Base-by-base conservation (phyloP, 2,113 vertebrate genomes). In the Sapajus apella region DNA sequence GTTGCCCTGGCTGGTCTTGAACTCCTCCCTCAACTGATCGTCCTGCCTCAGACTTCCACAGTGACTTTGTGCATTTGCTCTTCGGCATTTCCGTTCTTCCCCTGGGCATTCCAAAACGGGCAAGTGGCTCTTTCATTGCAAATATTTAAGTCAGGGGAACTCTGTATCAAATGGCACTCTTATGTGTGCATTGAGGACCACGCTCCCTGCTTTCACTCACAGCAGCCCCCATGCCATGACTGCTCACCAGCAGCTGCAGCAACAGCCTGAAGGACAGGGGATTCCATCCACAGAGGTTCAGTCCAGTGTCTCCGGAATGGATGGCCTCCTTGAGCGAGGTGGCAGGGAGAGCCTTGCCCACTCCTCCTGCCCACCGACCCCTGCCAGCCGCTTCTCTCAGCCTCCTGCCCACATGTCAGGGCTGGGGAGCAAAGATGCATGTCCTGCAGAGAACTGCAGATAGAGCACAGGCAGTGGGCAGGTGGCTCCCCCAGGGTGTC, bases 21-120 rank as follows among this genome's bases (percentile, higher is more conserved):
- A 14, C 61, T 30, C 61, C 61, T 64, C 3, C 61, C 25, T 14
- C 61, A 30, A 64, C 27, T 2, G 12, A 32, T 64, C 4, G 2
- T 30, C 61, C 27, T 14, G 61, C 27, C 61, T 64, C 5, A 2
- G 61, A 27, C 61, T 64, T 13, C 61, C 61, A 64, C 27, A 0
- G 12, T 64, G 66, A 25, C 52, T 37, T 8, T 55, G 55, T 25
- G 16, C 68, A 12, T 14, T 23, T 3, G 32, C 6, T 37, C 21
- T 14, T 6, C 1, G 50, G 13, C 0, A 2, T 70, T 0, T 5
- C 35, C 16, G 0, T 64, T 8, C 9, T 23, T 58, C 37, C 13
- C 10, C 0, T 0, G 21, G n/a, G 12, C 35, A 17, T 64, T 43
- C 32, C 76, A 64, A 35, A 25, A 1, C 11, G 30, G 12, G 21